Conservation (phyloP, 1,140 invertebrate species). For the Saxidomus purpurata region DNA sequence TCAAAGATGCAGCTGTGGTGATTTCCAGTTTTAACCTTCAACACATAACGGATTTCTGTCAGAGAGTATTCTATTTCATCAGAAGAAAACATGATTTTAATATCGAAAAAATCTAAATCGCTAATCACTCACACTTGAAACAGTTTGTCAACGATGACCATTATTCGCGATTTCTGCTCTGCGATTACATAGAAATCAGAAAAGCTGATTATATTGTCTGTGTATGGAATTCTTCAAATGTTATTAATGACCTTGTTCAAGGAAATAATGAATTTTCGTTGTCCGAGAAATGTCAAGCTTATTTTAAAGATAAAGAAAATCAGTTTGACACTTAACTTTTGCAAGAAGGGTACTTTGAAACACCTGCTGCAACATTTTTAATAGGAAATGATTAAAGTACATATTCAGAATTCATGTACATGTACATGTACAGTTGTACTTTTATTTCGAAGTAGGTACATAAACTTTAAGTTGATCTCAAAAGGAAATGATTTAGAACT, state of each 20-base stretch:
- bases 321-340: slow-evolving; percentile 7
- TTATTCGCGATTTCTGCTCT: neutral
- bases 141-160: neutral
- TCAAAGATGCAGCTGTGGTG: neutral
- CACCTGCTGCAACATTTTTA: slow-evolving; percentile 7
- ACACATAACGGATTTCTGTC: neutral
- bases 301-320: neutral
- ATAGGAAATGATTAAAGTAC: no score
- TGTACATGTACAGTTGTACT: no score
- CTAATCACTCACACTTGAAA: neutral
- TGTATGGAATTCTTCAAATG: neutral
- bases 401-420: no score
- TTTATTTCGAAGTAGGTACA: no score
- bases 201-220: neutral
- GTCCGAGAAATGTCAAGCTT: neutral
- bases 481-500: no score
- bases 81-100: neutral
- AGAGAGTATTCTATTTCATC: neutral
- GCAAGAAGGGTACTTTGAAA: slow-evolving; percentile 21
- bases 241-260: neutral
- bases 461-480: no score
- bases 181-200: neutral
- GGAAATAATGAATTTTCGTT: neutral
- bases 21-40: neutral
- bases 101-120: neutral